phyloP scores from a whole-genome alignment of 2,888 invertebrate genomes.

The Dicyrtoma fusca region DNA sequence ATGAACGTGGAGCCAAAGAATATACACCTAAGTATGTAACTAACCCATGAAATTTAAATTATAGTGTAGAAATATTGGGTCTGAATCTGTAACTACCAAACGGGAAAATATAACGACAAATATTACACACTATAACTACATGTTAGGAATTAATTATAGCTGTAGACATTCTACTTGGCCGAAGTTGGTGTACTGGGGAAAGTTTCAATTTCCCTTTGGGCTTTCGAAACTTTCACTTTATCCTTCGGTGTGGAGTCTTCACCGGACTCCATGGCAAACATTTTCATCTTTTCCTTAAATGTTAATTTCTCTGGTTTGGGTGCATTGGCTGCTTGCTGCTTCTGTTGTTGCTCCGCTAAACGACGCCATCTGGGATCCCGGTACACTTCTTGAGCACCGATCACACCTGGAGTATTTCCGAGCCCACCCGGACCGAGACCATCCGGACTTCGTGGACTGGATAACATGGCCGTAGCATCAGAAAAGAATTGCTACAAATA shows the following conservation, averaged over 20 bases:
- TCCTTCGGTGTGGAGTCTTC: conserved; percentile 90
- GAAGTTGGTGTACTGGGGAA: conserved; percentile 60
- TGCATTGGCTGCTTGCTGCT: conserved; percentile 65
- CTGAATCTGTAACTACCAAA: too few species aligned
- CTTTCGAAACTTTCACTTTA: conserved; percentile 93
- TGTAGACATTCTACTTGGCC: background rate
- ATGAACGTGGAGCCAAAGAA: too few species aligned
- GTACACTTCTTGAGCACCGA: conserved; percentile 77
- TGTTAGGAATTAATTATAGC: background rate
- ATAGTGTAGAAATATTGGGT: too few species aligned
- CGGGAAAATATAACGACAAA: too few species aligned
- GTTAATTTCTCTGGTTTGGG: conserved; percentile 88
- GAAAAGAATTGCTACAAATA: conserved; percentile 32
- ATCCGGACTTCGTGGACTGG: conserved; percentile 74
- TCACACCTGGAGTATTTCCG: conserved; percentile 87
- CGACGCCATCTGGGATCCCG: conserved; percentile 88
- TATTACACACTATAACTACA: too few species aligned
- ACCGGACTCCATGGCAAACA: conserved; percentile 97
- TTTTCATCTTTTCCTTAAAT: conserved; percentile 99
- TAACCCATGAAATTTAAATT: too few species aligned
- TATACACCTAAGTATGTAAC: too few species aligned
- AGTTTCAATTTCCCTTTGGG: conserved; percentile 89
- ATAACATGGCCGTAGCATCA: conserved; percentile 73
- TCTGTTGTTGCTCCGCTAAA: conserved; percentile 77
- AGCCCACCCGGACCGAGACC: conserved; percentile 60